Conservation (phyloP, 2,113 vertebrate genomes). For the Oncorhynchus tshawytscha region DNA sequence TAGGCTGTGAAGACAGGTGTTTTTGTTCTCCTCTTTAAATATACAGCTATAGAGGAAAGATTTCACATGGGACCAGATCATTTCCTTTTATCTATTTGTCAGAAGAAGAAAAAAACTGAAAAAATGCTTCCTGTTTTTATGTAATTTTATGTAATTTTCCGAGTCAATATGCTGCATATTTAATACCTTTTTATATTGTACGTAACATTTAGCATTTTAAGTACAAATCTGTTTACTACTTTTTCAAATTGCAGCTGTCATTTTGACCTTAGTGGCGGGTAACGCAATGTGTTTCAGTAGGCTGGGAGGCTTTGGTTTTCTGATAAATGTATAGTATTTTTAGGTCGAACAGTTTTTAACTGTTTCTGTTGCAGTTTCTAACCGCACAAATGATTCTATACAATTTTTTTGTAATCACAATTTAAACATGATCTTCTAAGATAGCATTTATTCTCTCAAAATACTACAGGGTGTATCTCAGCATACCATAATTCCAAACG, state of each 20-base stretch:
- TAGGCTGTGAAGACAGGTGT: background rate
- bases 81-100: background rate
- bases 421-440: no score
- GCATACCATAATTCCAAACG: no score
- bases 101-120: background rate
- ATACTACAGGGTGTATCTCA: background rate
- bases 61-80: background rate
- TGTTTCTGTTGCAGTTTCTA: no score
- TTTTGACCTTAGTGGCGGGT: background rate
- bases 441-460: background rate
- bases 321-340: background rate
- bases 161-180: background rate
- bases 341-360: no score
- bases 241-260: background rate
- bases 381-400: no score
- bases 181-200: background rate
- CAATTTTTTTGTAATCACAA: no score
- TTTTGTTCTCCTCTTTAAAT: background rate
- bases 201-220: background rate
- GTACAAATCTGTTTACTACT: background rate
- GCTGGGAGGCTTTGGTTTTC: background rate
- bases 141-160: background rate
- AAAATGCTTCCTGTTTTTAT: background rate
- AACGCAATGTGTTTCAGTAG: background rate
- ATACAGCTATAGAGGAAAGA: background rate